Evolutionary conservation across 2,888 invertebrate genomes (phyloP), one percentile per base, ranked within the genome.

Genomic region (Meiosimyza platycephala): DNA sequence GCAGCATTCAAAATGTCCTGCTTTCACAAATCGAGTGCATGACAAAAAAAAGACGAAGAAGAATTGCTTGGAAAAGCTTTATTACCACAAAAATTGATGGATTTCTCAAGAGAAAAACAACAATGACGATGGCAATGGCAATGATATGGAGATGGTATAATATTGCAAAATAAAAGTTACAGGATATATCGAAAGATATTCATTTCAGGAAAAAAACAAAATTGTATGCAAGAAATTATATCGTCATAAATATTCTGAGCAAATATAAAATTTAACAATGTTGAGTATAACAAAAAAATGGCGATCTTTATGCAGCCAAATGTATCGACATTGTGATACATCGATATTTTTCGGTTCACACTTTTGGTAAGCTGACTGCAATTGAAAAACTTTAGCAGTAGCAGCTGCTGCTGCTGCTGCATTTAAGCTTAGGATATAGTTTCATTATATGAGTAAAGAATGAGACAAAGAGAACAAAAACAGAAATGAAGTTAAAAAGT

Each of bases 51-150:
- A 16, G 54, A 54, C 6, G 18, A 16, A 15, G 22, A 22, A 55
- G 55, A 55, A 55, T 55, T 55, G 55, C 12, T 55, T 55, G 55
- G n/a, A n/a, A 55, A 55, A 40, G 40, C 51, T 51, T 51, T 64
- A 18, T 64, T 64, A 22, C 64, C 64, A 51, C 64, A 64, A 50
- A 64, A 50, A 64, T 64, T 64, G 22, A 64, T 64, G 64, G 64
- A 64, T 64, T 51, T 64, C 64, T 51, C 51, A 15, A 51, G 51
- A 51, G 51, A 50, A 33, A 64, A 48, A 48, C 16, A 50, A 54
- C 54, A 54, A 54, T 18, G n/a, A 54, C 54, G 18, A 54, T 54
- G 12, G 18, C 54, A 54, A 54, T 54, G 1, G 18, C 54, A 54
- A 54, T 18, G 54, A 54, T 54, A 11, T 16, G 18, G n/a, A 7